A percentile compares a stretch with the other conserved stretches of the same genome.
These are phyloP conservation scores for Odontamblyopus lacepedii DNA, from an alignment of 2,797 vertebrate species.

Conservation along the genomic window DNA sequence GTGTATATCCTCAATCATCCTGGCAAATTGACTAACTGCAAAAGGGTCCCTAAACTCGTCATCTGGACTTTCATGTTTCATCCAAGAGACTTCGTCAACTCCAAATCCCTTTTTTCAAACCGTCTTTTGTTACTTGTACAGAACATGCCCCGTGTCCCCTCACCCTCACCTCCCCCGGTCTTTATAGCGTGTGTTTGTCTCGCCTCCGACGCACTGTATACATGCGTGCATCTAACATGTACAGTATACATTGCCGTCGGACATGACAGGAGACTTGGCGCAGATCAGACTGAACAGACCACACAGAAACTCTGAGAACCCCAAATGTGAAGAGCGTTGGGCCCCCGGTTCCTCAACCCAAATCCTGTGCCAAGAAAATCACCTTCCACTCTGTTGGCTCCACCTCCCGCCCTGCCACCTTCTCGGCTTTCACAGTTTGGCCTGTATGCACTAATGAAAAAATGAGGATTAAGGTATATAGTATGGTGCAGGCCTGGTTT, in stretches of 20 bases:
- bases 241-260: constrained; percentile 10
- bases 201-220: constrained; percentile 1
- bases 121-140: neutral
- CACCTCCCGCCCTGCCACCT: constrained; percentile 60
- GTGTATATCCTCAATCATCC: neutral
- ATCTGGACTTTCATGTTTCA: neutral
- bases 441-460: constrained; percentile 52
- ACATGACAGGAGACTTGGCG: constrained; percentile 18
- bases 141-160: neutral
- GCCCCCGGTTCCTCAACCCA: constrained; percentile 41
- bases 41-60: neutral
- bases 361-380: constrained; percentile 72
- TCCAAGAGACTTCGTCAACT: neutral
- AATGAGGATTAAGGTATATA: constrained; percentile 32
- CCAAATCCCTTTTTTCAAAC: neutral
- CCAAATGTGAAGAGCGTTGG: constrained; percentile 20
- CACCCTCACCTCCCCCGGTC: neutral
- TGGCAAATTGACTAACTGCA: neutral
- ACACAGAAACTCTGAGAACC: constrained; percentile 61
- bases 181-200: neutral
- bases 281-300: constrained; percentile 72
- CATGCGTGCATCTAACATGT: constrained; percentile 36
- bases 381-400: constrained; percentile 61
- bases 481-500: constrained; percentile 35
- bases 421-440: constrained; percentile 71